phyloP scores from a whole-genome alignment of 2,113 vertebrate genomes.

The Campylomormyrus numenius region DNA sequence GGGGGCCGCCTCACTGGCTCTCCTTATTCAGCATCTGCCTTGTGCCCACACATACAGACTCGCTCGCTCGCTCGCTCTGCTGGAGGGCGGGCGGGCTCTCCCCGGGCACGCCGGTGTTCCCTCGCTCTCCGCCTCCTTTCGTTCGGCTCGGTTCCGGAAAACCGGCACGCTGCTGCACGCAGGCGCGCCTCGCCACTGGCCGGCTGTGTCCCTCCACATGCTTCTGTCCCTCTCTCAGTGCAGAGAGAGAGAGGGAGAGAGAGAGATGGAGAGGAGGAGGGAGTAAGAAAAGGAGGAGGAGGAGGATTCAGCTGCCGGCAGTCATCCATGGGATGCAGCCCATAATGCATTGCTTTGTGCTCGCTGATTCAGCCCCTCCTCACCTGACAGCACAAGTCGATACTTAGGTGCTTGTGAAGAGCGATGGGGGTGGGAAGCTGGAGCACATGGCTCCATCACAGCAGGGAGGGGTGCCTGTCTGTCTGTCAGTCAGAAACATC shows the following conservation, averaged over 20 bases:
- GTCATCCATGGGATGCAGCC: constrained; percentile 51
- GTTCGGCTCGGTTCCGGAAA: constrained; percentile 11
- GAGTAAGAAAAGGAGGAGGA: constrained; percentile 23
- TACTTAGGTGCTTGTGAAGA: constrained; percentile 55
- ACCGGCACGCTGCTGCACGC: constrained; percentile 28
- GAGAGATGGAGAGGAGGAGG: constrained; percentile 25
- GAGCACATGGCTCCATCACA: not conserved
- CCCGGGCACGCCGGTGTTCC: not conserved
- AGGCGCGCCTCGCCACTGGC: constrained; percentile 24
- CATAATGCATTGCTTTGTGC: constrained; percentile 64
- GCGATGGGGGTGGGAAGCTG: not conserved
- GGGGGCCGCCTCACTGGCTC: constrained; percentile 41
- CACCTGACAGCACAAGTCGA: constrained; percentile 37
- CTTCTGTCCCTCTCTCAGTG: constrained; percentile 54
- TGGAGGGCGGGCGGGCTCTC: not conserved
- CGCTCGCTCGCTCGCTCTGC: not conserved
- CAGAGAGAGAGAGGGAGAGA: constrained; percentile 46
- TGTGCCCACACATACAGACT: constrained; percentile 15
- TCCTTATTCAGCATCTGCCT: constrained; percentile 49
- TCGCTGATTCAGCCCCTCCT: not conserved
- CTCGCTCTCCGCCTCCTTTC: not conserved
- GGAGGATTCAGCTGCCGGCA: constrained; percentile 52
- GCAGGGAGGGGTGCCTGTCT: not conserved
- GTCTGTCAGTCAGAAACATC: constrained; percentile 13
- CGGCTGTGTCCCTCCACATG: constrained; percentile 39